Evolutionary conservation across 2,888 invertebrate species (phyloP), one percentile per base, ranked within the genome.

Genomic region (Eristalinus sepulchralis): DNA sequence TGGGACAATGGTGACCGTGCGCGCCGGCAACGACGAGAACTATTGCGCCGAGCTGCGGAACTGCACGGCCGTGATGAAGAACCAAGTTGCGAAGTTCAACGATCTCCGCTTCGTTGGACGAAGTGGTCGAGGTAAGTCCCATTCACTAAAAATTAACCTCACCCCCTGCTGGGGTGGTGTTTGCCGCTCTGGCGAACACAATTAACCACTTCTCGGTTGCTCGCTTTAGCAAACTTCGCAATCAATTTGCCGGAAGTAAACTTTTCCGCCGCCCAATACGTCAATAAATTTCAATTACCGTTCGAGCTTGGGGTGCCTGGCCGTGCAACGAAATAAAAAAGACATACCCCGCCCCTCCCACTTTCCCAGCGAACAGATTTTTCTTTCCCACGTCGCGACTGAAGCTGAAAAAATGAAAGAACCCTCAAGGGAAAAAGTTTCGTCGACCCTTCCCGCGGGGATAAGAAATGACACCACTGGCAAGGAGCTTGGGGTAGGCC

Each of bases 21-120:
- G 97, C 57, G 99, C 99, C 20, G 99, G 99, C 22, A 99, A 99
- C 93, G 99, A 99, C 91, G 99, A 99, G 93, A 99, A 99, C 93
- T 98, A 96, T 92, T 98, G 97, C 92, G 99, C 98, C 55, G 99
- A 99, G 93, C 93, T 99, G 89, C 93, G 98, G 91, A 99, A 99
- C 93, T 97, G 96, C 90, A 97, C 97, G 70, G 98, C 99, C 36
- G 96, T 98, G 91, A 98, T 99, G 97, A 98, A 98, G 94, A 98
- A 98, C 93, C 98, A 98, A 93, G 98, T 99, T 90, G 99, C 99
- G 89, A 98, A 98, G 94, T 99, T 99, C 94, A 98, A 98, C 93
- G 99, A 99, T 94, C 94, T 99, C 90, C 95, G 99, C 92, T 99
- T 99, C 94, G 98, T 99, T 90, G 99, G 99, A 89, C 95, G 99